phyloP scores from a whole-genome alignment of 2,797 vertebrate species.

The Pangasius djambal region DNA sequence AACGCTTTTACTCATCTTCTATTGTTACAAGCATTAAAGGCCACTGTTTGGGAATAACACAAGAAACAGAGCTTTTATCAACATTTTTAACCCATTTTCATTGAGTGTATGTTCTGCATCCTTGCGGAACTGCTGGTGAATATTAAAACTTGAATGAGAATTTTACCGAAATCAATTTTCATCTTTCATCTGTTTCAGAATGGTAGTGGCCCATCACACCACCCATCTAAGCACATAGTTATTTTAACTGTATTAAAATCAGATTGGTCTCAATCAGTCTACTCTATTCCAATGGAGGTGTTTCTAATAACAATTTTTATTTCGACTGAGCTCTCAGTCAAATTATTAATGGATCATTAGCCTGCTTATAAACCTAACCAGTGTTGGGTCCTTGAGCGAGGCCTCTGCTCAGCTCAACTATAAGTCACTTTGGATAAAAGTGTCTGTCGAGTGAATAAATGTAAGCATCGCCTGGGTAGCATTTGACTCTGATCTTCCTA shows the following conservation, averaged over 20 bases:
- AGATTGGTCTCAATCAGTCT: neutral
- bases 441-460: neutral
- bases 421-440: neutral
- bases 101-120: neutral
- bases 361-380: neutral
- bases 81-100: neutral
- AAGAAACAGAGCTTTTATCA: neutral
- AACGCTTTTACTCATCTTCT: neutral
- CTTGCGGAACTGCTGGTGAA: neutral
- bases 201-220: neutral
- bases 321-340: neutral
- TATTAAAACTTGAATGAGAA: neutral
- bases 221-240: neutral
- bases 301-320: neutral
- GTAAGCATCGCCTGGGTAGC: neutral
- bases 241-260: neutral
- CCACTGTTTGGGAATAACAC: neutral
- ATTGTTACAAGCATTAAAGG: neutral
- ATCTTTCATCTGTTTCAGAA: neutral
- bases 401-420: neutral
- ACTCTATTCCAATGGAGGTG: neutral
- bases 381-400: neutral
- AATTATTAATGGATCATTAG: neutral
- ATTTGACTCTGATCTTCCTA: neutral
- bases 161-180: neutral